These are phyloP conservation scores for zebrafish (Danio rerio) DNA, from an alignment of 2,113 vertebrate species.

Conservation along the genomic window DNA sequence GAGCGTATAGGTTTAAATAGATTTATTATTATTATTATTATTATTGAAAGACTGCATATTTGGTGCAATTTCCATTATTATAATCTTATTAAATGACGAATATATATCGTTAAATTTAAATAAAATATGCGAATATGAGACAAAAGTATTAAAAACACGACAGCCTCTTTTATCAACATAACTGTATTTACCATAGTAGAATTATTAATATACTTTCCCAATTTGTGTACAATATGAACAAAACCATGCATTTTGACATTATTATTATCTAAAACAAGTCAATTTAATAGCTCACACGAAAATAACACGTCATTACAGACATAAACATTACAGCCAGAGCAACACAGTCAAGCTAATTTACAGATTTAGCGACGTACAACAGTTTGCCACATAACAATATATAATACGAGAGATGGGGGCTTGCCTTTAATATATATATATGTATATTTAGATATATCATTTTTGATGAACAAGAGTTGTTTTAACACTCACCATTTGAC, in stretches of 20 bases:
- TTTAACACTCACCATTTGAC: constrained; percentile 86
- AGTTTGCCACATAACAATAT: neutral
- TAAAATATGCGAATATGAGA: too few relatives aligned
- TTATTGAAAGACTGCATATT: too few relatives aligned
- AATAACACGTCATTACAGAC: too few relatives aligned
- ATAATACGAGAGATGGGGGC: neutral
- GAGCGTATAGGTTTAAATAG: too few relatives aligned
- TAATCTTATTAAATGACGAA: neutral
- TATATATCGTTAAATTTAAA: neutral
- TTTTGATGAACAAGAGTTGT: neutral
- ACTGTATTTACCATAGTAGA: neutral
- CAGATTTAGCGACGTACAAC: neutral
- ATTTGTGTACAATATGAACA: neutral
- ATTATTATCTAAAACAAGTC: neutral
- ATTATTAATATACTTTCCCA: neutral
- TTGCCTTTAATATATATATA: too few relatives aligned
- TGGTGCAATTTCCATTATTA: too few relatives aligned
- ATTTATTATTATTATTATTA: too few relatives aligned
- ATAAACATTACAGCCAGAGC: too few relatives aligned
- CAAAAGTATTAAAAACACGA: neutral
- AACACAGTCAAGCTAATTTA: neutral
- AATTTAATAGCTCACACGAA: neutral
- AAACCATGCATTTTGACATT: neutral
- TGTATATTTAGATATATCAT: too few relatives aligned
- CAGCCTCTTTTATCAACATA: neutral